These are phyloP conservation scores for Drosophila subsilvestris DNA, from an alignment of 2,888 invertebrate genomes.

Conservation along the genomic window DNA sequence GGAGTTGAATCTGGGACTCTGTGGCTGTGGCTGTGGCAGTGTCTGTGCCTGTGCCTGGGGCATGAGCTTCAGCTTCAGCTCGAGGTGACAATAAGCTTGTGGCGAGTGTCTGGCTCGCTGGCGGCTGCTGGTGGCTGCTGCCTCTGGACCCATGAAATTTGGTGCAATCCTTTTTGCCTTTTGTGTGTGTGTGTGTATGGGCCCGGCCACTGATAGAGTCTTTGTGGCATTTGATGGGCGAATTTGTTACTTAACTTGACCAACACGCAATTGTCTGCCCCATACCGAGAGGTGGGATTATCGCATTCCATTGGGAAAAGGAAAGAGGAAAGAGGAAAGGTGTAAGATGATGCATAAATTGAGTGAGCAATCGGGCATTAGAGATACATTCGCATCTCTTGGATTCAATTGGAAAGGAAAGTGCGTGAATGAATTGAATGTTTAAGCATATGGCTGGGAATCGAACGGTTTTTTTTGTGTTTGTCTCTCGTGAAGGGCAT, in stretches of 20 bases:
- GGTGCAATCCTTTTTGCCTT: conserved; percentile 77
- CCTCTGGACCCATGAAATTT: conserved; percentile 72
- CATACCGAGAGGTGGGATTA: conserved; percentile 10
- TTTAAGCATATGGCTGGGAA: background rate
- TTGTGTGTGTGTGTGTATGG: conserved; percentile 57
- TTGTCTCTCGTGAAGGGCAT: conserved; percentile 57
- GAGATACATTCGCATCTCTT: conserved; percentile 57
- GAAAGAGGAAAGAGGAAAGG: conserved; percentile 23
- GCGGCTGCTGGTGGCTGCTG: conserved; percentile 17
- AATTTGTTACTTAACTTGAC: conserved; percentile 82
- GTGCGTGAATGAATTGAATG: conserved; percentile 7
- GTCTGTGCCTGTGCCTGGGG: background rate
- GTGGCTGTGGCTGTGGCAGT: conserved; percentile 3
- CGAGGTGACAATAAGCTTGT: conserved; percentile 82
- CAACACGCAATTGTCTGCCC: conserved; percentile 80
- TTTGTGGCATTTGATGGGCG: conserved; percentile 82
- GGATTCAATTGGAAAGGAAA: conserved; percentile 30
- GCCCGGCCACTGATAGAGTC: conserved; percentile 71
- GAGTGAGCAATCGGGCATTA: conserved; percentile 42
- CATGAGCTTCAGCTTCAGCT: conserved; percentile 25
- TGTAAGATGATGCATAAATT: conserved; percentile 65
- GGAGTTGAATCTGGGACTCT: conserved; percentile 17
- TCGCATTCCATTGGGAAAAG: conserved; percentile 11
- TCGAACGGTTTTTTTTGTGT: conserved; percentile 18
- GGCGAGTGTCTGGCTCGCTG: conserved; percentile 16